Evolutionary conservation across 2,797 vertebrate species (phyloP), one percentile per base, ranked within the genome.

Genomic region (Phyllotis vaccarum): DNA sequence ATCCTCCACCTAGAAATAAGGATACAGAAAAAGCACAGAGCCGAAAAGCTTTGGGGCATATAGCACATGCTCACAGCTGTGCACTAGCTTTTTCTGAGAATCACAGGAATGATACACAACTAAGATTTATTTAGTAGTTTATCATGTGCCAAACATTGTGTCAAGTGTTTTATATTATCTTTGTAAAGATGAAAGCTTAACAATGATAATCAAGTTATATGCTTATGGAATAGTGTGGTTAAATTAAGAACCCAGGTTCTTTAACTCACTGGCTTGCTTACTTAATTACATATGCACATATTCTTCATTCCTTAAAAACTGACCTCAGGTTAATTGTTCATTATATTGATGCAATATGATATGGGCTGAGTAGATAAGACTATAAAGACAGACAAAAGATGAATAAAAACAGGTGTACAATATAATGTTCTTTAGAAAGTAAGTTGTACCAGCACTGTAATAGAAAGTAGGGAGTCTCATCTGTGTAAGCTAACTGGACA

Each of bases 381-480:
- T 52, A 58, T 79, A 91, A 93, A 29, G 19, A 91, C 88, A 91
- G 86, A 37, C 24, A 95, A 13, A 85, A 74, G n/a, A 56, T 49
- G 24, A 94, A 74, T 72, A 80, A 72, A 70, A 87, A 75, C n/a
- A 91, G 29, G 66, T 54, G 37, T 68, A 66, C 17, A 82, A n/a
- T 64, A 86, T 37, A 89, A 9, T 74, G 14, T 78, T 31, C 10
- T 83, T 83, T 76, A 89, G 95, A 46, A 86, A 95, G 37, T 64
- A 85, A 72, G 29, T 11, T 92, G 14, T 72, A 34, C 86, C 82
- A 83, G 54, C 4, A 66, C 29, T 29, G 0, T n/a, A 80, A 58
- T 10, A 93, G 72, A 89, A 94, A 76, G 43, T 54, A 7, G 56
- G 12, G 46, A 89, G 70, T 60, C 21, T 1, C 37, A 54, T 31